Conservation (phyloP, 1,140 invertebrate genomes). For the Acromyrmex charruanus region DNA sequence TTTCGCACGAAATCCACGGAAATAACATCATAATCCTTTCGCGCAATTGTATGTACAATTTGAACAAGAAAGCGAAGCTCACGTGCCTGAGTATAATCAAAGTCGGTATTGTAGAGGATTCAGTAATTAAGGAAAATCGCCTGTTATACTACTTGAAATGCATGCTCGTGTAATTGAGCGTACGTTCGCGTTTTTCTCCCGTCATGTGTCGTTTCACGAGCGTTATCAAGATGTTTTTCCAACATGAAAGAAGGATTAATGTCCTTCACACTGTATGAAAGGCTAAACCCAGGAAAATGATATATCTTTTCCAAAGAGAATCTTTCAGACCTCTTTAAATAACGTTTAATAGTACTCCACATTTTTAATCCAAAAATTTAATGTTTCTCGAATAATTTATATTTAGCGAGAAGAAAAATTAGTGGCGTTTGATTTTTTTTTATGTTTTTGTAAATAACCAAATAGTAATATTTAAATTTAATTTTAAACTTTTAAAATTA, state of each 20-base stretch:
- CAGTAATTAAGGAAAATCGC: constrained; percentile 55
- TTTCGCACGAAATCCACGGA: constrained; percentile 38
- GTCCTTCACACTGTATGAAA: constrained; percentile 45
- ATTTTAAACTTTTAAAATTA: neutral
- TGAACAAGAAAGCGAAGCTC: constrained; percentile 47
- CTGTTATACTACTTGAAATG: constrained; percentile 40
- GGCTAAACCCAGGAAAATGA: constrained; percentile 18
- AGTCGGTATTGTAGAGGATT: constrained; percentile 43
- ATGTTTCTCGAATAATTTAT: neutral
- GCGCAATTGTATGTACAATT: constrained; percentile 31
- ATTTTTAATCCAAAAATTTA: neutral
- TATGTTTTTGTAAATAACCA: neutral
- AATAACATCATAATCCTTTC: constrained; percentile 51
- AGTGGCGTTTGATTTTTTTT: neutral
- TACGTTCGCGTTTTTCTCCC: constrained; percentile 43
- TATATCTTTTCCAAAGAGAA: constrained; percentile 20
- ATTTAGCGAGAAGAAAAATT: neutral
- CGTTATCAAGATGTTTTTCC: constrained; percentile 58
- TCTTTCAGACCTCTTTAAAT: constrained; percentile 10
- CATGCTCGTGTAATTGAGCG: constrained; percentile 51
- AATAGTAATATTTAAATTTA: neutral
- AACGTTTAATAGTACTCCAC: constrained; percentile 4
- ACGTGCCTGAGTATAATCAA: constrained; percentile 47
- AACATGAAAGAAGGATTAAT: constrained; percentile 54
- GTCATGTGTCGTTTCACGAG: constrained; percentile 33